These are phyloP conservation scores for Sitta europaea DNA, from an alignment of 2,113 vertebrate genomes.

Conservation along the genomic window DNA sequence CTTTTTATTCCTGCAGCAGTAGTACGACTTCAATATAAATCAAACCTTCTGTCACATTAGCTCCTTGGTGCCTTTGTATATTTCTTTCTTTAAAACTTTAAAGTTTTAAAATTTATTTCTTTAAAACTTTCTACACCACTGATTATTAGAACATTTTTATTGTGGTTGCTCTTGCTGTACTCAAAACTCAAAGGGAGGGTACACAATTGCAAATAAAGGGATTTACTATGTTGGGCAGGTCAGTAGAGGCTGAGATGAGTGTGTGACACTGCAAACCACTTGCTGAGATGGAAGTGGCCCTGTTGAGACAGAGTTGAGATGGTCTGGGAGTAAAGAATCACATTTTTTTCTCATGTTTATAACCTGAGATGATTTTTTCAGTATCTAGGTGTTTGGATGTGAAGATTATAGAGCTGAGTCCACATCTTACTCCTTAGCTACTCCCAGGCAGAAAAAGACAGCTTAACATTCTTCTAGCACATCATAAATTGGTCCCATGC, in stretches of 20 bases:
- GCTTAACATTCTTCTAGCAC: neutral
- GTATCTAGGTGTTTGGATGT: neutral
- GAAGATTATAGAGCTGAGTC: neutral
- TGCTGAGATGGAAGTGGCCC: neutral
- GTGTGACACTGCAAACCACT: neutral
- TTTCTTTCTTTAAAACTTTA: too few relatives aligned
- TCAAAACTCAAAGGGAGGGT: neutral
- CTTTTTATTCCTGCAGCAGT: neutral
- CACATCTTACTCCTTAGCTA: neutral
- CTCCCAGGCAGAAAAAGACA: neutral
- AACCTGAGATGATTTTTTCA: neutral
- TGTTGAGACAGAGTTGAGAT: neutral
- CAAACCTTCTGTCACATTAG: neutral
- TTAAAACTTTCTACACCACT: neutral
- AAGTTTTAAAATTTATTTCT: too few relatives aligned
- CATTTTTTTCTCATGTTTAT: neutral
- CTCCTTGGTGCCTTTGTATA: neutral
- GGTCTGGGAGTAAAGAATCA: neutral
- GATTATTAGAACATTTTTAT: neutral
- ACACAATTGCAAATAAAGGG: neutral
- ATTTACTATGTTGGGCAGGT: neutral
- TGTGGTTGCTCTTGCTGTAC: neutral
- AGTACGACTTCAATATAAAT: neutral
- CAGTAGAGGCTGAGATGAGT: neutral
- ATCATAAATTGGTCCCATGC: rapidly evolving